A percentile compares a stretch with the other conserved stretches of the same genome.
phyloP scores from a whole-genome alignment of 2,113 vertebrate genomes.

The Elephantulus edwardii region DNA sequence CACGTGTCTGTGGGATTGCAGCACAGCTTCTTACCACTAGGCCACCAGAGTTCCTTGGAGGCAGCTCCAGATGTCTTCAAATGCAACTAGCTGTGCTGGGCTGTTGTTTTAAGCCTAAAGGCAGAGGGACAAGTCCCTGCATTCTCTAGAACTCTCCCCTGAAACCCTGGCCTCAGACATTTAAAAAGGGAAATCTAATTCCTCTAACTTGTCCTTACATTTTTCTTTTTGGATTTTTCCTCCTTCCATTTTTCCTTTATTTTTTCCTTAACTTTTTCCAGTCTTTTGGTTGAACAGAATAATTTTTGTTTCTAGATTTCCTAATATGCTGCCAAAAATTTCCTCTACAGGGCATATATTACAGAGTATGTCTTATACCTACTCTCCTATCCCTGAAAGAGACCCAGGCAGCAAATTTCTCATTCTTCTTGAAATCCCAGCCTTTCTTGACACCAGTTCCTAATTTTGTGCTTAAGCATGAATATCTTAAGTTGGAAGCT shows the following conservation, averaged over 20 bases:
- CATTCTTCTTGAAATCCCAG: slow-evolving; percentile 55
- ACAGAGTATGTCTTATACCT: slow-evolving; percentile 31
- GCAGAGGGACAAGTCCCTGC: neutral
- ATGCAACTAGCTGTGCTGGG: neutral
- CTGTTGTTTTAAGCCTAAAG: neutral
- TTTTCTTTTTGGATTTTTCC: neutral
- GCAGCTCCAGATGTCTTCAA: neutral
- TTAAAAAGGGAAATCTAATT: slow-evolving; percentile 16
- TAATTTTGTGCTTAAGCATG: slow-evolving; percentile 60
- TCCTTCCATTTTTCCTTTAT: neutral
- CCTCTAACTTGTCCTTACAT: neutral
- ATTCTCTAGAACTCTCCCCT: neutral
- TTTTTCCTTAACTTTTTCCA: neutral
- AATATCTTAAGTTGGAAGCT: slow-evolving; percentile 58
- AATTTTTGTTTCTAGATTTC: slow-evolving; percentile 48
- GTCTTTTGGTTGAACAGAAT: slow-evolving; percentile 17
- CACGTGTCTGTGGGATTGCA: no score
- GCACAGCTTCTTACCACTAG: no score
- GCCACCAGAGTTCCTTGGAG: slow-evolving; percentile 42
- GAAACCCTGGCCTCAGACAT: neutral
- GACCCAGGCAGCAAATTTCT: slow-evolving; percentile 41
- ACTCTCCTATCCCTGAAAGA: slow-evolving; percentile 6
- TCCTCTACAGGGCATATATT: neutral
- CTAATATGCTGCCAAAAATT: neutral
- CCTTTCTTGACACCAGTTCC: slow-evolving; percentile 47